Evolutionary conservation across 2,888 invertebrate species (phyloP), one percentile per base, ranked within the genome.

Genomic region (Limnephilus rhombicus): DNA sequence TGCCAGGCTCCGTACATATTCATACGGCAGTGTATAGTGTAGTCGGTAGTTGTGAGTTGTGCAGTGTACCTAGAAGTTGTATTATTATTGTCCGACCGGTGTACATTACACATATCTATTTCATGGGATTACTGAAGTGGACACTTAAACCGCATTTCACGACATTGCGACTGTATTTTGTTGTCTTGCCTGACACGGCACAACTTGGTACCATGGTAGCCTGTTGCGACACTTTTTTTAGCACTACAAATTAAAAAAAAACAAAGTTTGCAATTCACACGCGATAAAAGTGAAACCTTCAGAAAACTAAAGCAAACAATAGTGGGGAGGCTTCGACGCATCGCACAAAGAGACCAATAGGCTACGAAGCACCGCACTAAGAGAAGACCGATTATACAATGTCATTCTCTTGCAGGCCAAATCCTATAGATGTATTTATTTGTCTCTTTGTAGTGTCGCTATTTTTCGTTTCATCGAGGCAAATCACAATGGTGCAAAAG

Each of bases 121-220:
- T 68, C 88, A 88, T 68, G 88, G 53, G 88, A 88, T 49, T 88
- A 68, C 31, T 53, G 68, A 31, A 88, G 88, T 88, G 88, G 88
- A 88, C 88, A 53, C 31, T 88, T 18, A 53, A 88, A 88, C 88
- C 88, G 88, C 88, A 88, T 88, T 88, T 88, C 24, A 68, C 37
- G 88, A 68, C 88, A n/a, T 31, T 31, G 34, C 82, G 34, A 31
- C 82, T 31, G 82, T 31, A 31, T 31, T 34, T 68, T 68, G 68
- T 68, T 68, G 68, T 24, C 68, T 68, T 68, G 24, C 18, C 68
- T 24, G 68, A 68, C 18, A 68, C 68, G 68, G 18, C 18, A 68
- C 24, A 24, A 68, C 68, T 24, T 2, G 68, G 68, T n/a, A n/a
- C 68, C 68, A 68, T 9, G 68, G 68, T 9, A 9, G 68, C 68